Conservation (phyloP, 2,888 invertebrate genomes). For the Schizotus pectinicornis region DNA sequence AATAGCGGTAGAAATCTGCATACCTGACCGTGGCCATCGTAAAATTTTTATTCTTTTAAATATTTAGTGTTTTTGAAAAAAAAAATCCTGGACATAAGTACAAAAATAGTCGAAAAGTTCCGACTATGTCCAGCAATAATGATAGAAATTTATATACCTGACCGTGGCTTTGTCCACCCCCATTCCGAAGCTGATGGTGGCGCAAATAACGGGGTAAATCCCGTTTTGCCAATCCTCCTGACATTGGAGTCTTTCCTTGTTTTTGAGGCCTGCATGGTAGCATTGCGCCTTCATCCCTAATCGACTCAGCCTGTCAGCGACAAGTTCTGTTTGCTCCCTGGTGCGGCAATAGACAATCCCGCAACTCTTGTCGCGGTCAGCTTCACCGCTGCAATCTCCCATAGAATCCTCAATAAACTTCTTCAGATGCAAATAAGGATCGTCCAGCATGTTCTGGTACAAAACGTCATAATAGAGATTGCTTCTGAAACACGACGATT, state of each 20-base stretch:
- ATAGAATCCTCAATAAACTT: conserved; percentile 68
- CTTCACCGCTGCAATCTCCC: conserved; percentile 66
- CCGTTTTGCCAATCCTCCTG: conserved; percentile 95
- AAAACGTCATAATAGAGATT: conserved; percentile 96
- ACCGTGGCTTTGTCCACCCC: conserved; percentile 97
- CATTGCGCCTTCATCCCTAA: conserved; percentile 79
- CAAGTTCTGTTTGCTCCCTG: conserved; percentile 85
- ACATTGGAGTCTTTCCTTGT: conserved; percentile 73
- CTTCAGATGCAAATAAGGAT: conserved; percentile 81
- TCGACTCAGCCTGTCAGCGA: conserved; percentile 77
- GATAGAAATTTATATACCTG: conserved; percentile 60
- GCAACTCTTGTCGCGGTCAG: conserved; percentile 53
- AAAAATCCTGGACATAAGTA: no score
- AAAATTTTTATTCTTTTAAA: no score
- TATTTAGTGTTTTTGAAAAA: no score
- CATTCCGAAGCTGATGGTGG: conserved; percentile 99
- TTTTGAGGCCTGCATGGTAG: conserved; percentile 89
- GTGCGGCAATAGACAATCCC: conserved; percentile 90
- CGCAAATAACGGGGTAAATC: conserved; percentile 87
- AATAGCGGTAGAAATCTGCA: no score
- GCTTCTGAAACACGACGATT: conserved; percentile 86
- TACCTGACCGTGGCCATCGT: no score
- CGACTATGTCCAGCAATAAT: no score
- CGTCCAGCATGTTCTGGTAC: conserved; percentile 82
- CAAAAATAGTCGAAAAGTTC: no score